Conservation (phyloP, 1,140 invertebrate genomes). For the Vanessa tameamea region DNA sequence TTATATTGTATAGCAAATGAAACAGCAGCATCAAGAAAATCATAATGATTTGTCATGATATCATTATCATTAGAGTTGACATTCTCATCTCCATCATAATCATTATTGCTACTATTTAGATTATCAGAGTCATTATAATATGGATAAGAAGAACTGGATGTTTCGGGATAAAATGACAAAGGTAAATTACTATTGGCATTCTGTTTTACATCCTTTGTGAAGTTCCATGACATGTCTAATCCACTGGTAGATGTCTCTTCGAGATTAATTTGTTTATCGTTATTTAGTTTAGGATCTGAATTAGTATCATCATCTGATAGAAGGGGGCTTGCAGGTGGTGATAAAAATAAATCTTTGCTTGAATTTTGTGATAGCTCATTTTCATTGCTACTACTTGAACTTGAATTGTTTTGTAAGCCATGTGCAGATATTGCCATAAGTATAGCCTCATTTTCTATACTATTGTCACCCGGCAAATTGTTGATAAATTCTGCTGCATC, state of each 20-base stretch:
- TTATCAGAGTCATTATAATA: conserved; percentile 55
- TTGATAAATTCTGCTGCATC: conserved; percentile 81
- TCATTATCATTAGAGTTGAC: conserved; percentile 46
- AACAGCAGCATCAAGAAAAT: conserved; percentile 85
- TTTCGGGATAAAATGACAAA: conserved; percentile 53
- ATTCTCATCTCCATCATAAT: conserved; percentile 50
- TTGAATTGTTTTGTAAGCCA: conserved; percentile 80
- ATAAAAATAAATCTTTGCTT: conserved; percentile 46
- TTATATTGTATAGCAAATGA: conserved; percentile 87
- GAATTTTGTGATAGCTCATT: conserved; percentile 37
- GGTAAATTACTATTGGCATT: conserved; percentile 45
- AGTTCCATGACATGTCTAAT: conserved; percentile 55
- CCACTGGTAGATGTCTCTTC: conserved; percentile 44
- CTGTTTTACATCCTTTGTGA: conserved; percentile 47
- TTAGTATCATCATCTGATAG: conserved; percentile 51
- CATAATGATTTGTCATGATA: conserved; percentile 69
- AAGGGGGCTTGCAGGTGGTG: conserved; percentile 52
- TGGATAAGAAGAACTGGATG: conserved; percentile 54
- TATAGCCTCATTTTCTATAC: conserved; percentile 85
- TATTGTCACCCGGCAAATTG: conserved; percentile 79
- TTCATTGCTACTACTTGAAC: conserved; percentile 46
- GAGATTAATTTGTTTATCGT: conserved; percentile 27
- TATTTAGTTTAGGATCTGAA: conserved; percentile 29
- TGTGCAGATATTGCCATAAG: conserved; percentile 84
- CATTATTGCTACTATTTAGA: conserved; percentile 42